Percentiles rank a stretch among this genome's conserved stretches.
These are phyloP conservation scores for Colletes collaris DNA, from an alignment of 2,888 invertebrate genomes.

Conservation along the genomic window DNA sequence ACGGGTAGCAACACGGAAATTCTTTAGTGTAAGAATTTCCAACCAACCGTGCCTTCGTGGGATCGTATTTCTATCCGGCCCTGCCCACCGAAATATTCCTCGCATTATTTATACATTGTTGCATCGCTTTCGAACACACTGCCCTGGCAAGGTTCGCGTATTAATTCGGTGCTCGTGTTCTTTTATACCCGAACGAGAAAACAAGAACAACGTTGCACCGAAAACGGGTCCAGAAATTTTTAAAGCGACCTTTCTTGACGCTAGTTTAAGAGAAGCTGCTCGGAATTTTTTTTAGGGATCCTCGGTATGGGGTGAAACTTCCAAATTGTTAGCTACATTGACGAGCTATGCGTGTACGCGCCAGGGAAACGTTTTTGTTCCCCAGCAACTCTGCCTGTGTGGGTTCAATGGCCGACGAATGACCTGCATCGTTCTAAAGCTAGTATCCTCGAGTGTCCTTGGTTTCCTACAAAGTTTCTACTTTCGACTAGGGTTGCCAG, in stretches of 20 bases:
- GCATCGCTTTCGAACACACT: background rate
- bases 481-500: background rate
- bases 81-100: conserved; percentile 31
- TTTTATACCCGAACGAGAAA: no score
- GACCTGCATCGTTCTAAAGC: conserved; percentile 61
- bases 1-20: conserved; percentile 55
- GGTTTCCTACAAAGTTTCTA: conserved; percentile 4
- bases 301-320: no score
- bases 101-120: conserved; percentile 19
- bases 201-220: no score
- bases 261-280: no score
- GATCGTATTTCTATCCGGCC: conserved; percentile 44
- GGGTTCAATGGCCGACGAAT: conserved; percentile 64
- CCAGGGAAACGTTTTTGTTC: conserved; percentile 52
- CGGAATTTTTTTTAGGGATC: no score
- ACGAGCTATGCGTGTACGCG: conserved; percentile 29
- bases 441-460: background rate
- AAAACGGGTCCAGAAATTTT: background rate
- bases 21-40: conserved; percentile 51
- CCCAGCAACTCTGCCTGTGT: conserved; percentile 34
- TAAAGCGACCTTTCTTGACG: no score
- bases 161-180: no score
- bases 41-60: conserved; percentile 18
- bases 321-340: conserved; percentile 38
- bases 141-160: background rate